These are phyloP conservation scores for Palythoa grandis DNA, from an alignment of 92 coral and sea anemone species.

Conservation along the genomic window DNA sequence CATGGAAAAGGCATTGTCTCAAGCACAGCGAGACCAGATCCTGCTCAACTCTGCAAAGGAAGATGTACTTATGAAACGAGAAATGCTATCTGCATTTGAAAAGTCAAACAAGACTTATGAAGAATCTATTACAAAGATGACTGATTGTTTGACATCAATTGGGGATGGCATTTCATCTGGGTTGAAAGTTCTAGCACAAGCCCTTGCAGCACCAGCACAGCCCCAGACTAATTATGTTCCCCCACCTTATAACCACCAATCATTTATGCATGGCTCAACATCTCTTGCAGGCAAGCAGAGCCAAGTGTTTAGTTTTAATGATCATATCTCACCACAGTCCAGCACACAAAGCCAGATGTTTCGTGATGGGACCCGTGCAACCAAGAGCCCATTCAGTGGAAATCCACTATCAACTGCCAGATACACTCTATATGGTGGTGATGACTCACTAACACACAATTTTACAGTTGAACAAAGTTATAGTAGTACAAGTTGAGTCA, in stretches of 20 bases:
- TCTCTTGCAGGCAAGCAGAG: conserved; percentile 1
- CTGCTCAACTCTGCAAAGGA: conserved; percentile 59
- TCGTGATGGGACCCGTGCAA: conserved; percentile 5
- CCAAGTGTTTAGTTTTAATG: conserved; percentile 2
- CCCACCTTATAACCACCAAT: not conserved
- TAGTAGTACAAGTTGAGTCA: not conserved
- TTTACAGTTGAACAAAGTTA: not conserved
- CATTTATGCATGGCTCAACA: not conserved
- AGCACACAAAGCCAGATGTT: conserved; percentile 8
- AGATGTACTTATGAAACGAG: conserved; percentile 47
- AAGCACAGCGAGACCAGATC: conserved; percentile 56
- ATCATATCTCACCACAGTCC: not conserved
- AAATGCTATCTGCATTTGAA: conserved; percentile 48
- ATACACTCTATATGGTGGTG: conserved; percentile 4
- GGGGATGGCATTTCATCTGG: conserved; percentile 23
- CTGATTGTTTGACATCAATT: conserved; percentile 16
- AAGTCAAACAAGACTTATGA: conserved; percentile 52
- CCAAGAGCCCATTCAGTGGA: not conserved
- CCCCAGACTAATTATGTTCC: not conserved
- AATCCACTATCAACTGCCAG: not conserved
- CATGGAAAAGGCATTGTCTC: conserved; percentile 59
- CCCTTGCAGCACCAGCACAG: conserved; percentile 2
- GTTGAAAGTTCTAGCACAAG: not conserved
- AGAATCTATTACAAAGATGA: conserved; percentile 54
- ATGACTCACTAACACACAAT: not conserved